Base-by-base conservation (phyloP, 2,113 vertebrate species). In the Nematolebias whitei region DNA sequence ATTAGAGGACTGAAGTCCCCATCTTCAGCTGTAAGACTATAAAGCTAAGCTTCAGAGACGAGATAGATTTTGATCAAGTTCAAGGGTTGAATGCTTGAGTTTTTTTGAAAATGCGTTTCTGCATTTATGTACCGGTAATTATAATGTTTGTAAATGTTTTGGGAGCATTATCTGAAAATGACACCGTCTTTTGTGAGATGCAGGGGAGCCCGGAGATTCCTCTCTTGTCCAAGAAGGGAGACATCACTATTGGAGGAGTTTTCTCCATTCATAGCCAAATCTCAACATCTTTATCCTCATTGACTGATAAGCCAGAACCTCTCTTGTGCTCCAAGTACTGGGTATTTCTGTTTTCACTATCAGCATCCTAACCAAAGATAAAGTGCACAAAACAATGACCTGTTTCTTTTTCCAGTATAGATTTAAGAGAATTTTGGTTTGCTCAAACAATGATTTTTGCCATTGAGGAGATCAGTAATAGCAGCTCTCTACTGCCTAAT, bases 391-490 rank as follows among this genome's bases (percentile, higher is more conserved):
- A 8, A 51, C 1, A 35, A 13, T 3, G 15, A 13, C 8, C 14
- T 32, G 1, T 18, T 16, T 43, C 13, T 39, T 19, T 22, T 65
- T 69, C 64, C 57, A 93, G 92, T 45, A 66, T 93, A n/a, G 86
- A 91, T 77, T 79, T 92, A 6, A 88, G 91, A 79, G 91, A 93
- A 73, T 88, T 93, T 47, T 91, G 75, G 29, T 92, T 90, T 85
- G 90, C 86, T 29, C 89, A 93, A 71, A 92, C 89, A 14, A 90
- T 94, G 91, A 89, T 90, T 18, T 93, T 92, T 83, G 91, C 92
- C 1, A 90, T 93, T 47, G 85, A 92, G 50, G 92, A 94, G 75
- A 93, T 94, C 44, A 93, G 93, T 80, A 90, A 87, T n/a, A 91
- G 82, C 58, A 82, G 32, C 56, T 72, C 20, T 53, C 64, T 93